Conservation (phyloP, 2,113 vertebrate species). For the Struthio camelus region DNA sequence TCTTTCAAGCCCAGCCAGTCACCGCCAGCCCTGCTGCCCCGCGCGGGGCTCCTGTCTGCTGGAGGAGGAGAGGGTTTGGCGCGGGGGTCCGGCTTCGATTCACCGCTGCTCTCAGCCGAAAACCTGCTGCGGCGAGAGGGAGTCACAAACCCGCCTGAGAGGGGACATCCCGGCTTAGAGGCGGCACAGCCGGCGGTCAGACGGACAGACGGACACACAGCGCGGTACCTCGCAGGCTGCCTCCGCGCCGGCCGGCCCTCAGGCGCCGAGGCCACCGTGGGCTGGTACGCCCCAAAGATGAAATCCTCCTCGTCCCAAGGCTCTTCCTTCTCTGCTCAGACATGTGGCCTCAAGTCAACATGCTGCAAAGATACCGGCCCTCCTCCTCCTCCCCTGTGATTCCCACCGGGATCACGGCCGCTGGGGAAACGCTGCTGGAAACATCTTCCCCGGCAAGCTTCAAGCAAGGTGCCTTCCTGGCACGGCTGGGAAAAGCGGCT, state of each 20-base stretch:
- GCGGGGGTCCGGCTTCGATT: constrained; percentile 68
- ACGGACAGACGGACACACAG: background rate
- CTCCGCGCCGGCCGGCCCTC: constrained; percentile 78
- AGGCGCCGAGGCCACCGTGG: constrained; percentile 73
- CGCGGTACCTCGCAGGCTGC: constrained; percentile 81
- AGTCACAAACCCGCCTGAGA: background rate
- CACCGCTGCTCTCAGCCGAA: constrained; percentile 75
- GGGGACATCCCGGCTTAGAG: background rate
- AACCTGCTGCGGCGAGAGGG: constrained; percentile 79
- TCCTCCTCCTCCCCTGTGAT: background rate
- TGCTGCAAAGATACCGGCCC: background rate
- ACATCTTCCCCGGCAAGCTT: background rate
- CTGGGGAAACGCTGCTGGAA: background rate
- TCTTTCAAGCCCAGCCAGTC: constrained; percentile 87
- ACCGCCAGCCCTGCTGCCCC: constrained; percentile 58
- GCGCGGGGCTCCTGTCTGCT: background rate
- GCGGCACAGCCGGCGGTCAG: accelerated
- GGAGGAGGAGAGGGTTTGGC: constrained; percentile 54
- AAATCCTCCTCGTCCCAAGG: constrained; percentile 74
- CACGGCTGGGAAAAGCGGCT: background rate
- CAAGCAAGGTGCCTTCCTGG: accelerated
- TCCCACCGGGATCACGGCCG: background rate
- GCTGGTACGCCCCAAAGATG: constrained; percentile 86
- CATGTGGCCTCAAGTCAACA: background rate
- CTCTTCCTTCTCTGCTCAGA: constrained; percentile 69